phyloP scores from a whole-genome alignment of 2,888 invertebrate species.

The Spilosoma lubricipeda region DNA sequence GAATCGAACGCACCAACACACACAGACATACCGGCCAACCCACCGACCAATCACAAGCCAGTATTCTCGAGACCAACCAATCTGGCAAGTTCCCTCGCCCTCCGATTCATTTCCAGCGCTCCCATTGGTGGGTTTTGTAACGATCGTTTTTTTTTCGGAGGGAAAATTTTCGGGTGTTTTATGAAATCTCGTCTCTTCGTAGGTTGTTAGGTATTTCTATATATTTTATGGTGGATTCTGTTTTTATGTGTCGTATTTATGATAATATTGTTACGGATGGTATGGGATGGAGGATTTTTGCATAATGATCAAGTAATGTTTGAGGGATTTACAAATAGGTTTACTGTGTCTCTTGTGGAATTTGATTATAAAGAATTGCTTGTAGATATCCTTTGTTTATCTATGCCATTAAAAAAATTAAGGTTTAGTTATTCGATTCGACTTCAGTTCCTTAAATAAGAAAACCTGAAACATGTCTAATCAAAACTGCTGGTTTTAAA shows the following conservation, averaged over 20 bases:
- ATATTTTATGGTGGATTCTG: conserved; percentile 61
- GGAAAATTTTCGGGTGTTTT: conserved; percentile 82
- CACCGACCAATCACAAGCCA: conserved; percentile 73
- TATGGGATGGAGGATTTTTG: conserved; percentile 65
- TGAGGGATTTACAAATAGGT: conserved; percentile 37
- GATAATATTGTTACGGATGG: conserved; percentile 81
- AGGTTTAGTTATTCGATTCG: neutral
- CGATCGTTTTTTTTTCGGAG: conserved; percentile 77
- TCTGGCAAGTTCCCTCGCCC: conserved; percentile 70
- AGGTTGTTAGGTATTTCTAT: conserved; percentile 71
- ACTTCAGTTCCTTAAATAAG: neutral
- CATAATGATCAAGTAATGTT: conserved; percentile 70
- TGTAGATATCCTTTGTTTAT: neutral
- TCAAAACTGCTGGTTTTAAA: neutral
- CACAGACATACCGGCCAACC: conserved; percentile 69
- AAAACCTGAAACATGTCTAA: neutral
- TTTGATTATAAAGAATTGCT: conserved; percentile 4
- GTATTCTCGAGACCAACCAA: conserved; percentile 64
- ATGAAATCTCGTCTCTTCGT: conserved; percentile 70
- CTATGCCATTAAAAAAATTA: neutral
- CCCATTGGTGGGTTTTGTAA: conserved; percentile 73
- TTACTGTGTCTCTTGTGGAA: conserved; percentile 8
- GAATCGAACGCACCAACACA: conserved; percentile 71
- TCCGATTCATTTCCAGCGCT: conserved; percentile 65
- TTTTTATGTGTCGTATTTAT: conserved; percentile 77